Conservation (phyloP, 2,113 vertebrate genomes). For the Pachyramphus minor region DNA sequence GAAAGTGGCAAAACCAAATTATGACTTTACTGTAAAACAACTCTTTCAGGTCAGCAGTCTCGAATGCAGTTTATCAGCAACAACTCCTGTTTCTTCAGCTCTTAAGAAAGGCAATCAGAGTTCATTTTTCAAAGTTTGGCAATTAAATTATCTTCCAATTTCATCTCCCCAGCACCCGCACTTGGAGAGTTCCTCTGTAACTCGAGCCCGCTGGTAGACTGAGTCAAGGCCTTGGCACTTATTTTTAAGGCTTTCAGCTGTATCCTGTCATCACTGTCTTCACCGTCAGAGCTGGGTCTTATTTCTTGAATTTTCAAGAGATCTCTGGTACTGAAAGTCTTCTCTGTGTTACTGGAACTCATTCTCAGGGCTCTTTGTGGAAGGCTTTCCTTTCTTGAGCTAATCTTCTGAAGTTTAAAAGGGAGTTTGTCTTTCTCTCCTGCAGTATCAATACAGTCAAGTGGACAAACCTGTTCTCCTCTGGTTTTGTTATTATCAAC, state of each 20-base stretch:
- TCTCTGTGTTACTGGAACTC: conserved; percentile 64
- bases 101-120: conserved; percentile 66
- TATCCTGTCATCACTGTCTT: conserved; percentile 68
- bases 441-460: conserved; percentile 65
- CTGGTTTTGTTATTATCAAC: conserved; percentile 45
- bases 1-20: not conserved
- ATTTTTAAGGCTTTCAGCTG: conserved; percentile 72
- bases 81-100: not conserved
- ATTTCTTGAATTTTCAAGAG: conserved; percentile 77
- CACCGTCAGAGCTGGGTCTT: conserved; percentile 66
- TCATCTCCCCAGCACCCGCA: conserved; percentile 29
- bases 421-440: conserved; percentile 76
- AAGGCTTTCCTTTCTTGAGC: conserved; percentile 72
- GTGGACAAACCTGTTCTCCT: conserved; percentile 75
- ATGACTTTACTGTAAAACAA: not conserved
- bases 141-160: conserved; percentile 77
- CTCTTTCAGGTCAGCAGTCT: not conserved
- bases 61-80: not conserved
- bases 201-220: conserved; percentile 75
- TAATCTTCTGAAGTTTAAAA: conserved; percentile 81
- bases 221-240: conserved; percentile 72
- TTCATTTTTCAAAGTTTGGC: conserved; percentile 78
- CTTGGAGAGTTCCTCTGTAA: conserved; percentile 64
- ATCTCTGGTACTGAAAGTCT: conserved; percentile 78
- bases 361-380: conserved; percentile 68